These are phyloP conservation scores for Hydriomena furcata DNA, from an alignment of 2,888 invertebrate genomes.

Conservation along the genomic window DNA sequence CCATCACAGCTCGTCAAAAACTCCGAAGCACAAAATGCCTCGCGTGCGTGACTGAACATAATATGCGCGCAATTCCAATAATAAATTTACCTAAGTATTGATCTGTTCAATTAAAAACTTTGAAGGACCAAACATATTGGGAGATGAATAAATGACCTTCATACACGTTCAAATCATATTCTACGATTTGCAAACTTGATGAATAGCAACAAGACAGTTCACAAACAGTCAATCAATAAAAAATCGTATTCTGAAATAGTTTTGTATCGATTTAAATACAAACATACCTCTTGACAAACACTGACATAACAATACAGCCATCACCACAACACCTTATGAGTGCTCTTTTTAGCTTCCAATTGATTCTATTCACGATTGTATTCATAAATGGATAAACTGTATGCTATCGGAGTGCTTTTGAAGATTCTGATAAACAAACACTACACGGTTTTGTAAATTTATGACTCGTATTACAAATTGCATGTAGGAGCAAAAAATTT, in stretches of 20 bases:
- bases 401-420: neutral
- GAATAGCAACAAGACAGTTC: neutral
- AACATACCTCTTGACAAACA: too few relatives aligned
- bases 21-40: constrained; percentile 6
- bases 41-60: constrained; percentile 27
- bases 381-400: too few relatives aligned
- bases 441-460: neutral
- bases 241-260: neutral
- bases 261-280: neutral
- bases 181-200: neutral
- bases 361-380: too few relatives aligned
- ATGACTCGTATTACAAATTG: too few relatives aligned
- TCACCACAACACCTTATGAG: too few relatives aligned
- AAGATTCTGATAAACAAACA: neutral
- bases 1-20: constrained; percentile 8
- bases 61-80: constrained; percentile 19
- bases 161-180: neutral
- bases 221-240: too few relatives aligned
- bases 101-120: constrained; percentile 2
- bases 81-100: neutral
- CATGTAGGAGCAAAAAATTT: too few relatives aligned
- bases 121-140: neutral
- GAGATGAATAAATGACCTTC: constrained; percentile 3
- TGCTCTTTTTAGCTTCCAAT: too few relatives aligned
- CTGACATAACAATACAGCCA: too few relatives aligned